A percentile compares a stretch with the other conserved stretches of the same genome.
Evolutionary conservation across 1,140 invertebrate genomes (phyloP).

Genomic region (Trichonephila inaurata): DNA sequence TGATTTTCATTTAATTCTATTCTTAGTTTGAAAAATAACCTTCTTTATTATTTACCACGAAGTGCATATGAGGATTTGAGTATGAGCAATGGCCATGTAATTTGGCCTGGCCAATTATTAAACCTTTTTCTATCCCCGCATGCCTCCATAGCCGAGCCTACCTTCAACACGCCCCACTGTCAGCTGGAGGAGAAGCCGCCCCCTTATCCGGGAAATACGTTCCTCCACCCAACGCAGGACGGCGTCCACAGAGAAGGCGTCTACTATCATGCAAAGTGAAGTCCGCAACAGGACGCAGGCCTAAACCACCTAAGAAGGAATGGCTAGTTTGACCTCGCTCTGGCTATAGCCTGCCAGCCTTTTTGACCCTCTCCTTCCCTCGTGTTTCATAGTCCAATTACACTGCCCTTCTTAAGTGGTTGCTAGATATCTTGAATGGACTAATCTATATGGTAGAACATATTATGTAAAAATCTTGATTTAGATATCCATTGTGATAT

Average conservation of each 20-base stretch:
- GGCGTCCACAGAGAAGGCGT: constrained; percentile 85
- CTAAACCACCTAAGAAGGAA: constrained; percentile 62
- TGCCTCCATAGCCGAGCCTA: constrained; percentile 87
- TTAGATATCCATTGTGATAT: too few relatives aligned
- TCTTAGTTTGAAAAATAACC: too few relatives aligned
- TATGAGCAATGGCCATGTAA: too few relatives aligned
- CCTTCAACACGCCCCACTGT: constrained; percentile 87
- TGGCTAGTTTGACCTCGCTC: constrained; percentile 70
- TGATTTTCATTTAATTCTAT: too few relatives aligned
- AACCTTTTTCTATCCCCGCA: constrained; percentile 39
- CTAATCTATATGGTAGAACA: too few relatives aligned
- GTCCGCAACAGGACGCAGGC: constrained; percentile 56
- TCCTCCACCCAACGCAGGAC: constrained; percentile 80
- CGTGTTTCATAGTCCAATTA: too few relatives aligned
- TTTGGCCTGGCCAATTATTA: too few relatives aligned
- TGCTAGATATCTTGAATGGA: too few relatives aligned
- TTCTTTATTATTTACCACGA: too few relatives aligned
- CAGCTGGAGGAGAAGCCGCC: constrained; percentile 84
- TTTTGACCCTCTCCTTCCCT: neutral
- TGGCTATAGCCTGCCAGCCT: neutral
- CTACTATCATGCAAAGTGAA: constrained; percentile 88
- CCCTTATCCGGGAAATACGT: constrained; percentile 81
- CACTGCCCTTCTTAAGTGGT: too few relatives aligned
- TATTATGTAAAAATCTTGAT: too few relatives aligned
- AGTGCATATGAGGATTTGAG: too few relatives aligned